A percentile compares a stretch with the other conserved stretches of the same genome.
Evolutionary conservation across 1,140 invertebrate species (phyloP).

Genomic region (Drosophila littoralis): DNA sequence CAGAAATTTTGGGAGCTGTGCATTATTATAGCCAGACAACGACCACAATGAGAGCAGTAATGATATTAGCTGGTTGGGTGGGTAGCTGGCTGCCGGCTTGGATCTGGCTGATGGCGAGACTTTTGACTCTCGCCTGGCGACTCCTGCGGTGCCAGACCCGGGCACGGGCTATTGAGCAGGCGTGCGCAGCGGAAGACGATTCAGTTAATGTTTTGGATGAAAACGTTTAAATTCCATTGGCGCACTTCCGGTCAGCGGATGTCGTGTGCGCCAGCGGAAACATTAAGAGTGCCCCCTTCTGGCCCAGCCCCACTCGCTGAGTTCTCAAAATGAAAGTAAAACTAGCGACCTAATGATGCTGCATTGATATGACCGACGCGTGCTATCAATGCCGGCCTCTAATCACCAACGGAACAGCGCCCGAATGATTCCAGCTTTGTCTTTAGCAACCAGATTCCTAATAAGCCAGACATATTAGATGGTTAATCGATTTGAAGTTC

Average conservation of each 20-base stretch:
- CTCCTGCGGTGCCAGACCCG: constrained; percentile 50
- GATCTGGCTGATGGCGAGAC: neutral
- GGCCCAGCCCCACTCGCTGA: neutral
- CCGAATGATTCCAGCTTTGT: constrained; percentile 50
- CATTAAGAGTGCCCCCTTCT: constrained; percentile 64
- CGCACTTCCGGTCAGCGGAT: constrained; percentile 79
- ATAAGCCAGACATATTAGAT: constrained; percentile 18
- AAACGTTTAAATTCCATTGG: constrained; percentile 81
- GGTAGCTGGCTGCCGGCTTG: constrained; percentile 7
- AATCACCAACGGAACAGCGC: constrained; percentile 59
- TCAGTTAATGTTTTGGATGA: constrained; percentile 81
- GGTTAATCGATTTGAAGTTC: constrained; percentile 10
- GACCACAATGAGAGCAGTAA: constrained; percentile 79
- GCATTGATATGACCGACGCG: constrained; percentile 62
- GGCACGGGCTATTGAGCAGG: constrained; percentile 75
- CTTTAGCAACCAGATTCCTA: constrained; percentile 12
- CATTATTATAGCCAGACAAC: constrained; percentile 46
- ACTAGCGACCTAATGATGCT: constrained; percentile 51
- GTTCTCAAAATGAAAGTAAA: constrained; percentile 3
- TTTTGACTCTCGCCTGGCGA: constrained; percentile 15
- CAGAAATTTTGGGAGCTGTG: constrained; percentile 5
- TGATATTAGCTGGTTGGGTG: constrained; percentile 59
- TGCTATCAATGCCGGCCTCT: constrained; percentile 44
- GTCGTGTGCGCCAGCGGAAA: constrained; percentile 81
- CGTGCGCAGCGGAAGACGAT: constrained; percentile 76